These are phyloP conservation scores for Tenualosa thibaudeaui DNA, from an alignment of 2,797 vertebrate genomes.

Conservation along the genomic window DNA sequence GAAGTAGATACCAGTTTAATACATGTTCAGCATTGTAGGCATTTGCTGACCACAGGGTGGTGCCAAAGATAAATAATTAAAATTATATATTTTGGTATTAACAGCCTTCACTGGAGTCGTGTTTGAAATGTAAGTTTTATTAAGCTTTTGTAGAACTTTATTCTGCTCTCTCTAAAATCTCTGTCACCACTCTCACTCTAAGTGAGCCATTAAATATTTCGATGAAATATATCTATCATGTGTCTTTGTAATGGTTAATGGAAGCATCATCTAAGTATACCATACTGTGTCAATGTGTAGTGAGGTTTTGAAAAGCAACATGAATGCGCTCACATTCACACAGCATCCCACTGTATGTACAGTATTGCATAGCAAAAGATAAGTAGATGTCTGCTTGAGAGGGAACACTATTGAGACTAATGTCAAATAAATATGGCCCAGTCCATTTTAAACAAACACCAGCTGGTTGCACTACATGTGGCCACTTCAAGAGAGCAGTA, in stretches of 20 bases:
- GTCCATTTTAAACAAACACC: background rate
- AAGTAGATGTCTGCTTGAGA: background rate
- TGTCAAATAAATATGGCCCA: background rate
- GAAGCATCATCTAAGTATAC: background rate
- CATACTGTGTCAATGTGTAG: background rate
- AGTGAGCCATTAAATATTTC: background rate
- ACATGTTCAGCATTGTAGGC: background rate
- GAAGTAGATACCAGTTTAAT: background rate
- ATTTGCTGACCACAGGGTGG: background rate
- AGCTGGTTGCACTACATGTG: conserved; percentile 8
- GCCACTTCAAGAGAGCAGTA: background rate
- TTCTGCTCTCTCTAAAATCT: background rate
- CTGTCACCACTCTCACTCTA: background rate
- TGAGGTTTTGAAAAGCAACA: background rate
- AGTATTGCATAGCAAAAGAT: background rate
- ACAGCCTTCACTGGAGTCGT: background rate
- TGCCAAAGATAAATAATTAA: background rate
- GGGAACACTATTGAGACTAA: background rate
- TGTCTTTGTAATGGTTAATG: background rate
- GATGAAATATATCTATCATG: no score
- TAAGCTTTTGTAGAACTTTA: background rate
- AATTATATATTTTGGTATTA: background rate
- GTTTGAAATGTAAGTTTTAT: background rate
- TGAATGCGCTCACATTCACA: background rate
- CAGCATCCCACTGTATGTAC: background rate